Evolutionary conservation across 2,888 invertebrate genomes (phyloP).

Genomic region (Dryobota labecula): DNA sequence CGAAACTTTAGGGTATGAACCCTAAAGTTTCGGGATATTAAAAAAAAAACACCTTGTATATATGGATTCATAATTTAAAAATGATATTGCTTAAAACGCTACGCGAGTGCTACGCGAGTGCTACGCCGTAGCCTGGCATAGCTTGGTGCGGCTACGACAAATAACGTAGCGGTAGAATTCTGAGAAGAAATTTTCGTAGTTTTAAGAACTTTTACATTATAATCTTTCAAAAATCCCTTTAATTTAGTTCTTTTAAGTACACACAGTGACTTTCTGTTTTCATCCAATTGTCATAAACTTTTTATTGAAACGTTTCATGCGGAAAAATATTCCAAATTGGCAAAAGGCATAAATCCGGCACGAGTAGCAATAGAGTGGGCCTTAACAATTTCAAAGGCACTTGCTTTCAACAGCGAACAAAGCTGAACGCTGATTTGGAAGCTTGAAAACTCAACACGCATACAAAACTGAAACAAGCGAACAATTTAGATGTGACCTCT

Average conservation of each 20-base stretch:
- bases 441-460: slow-evolving; percentile 10
- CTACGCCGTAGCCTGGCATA: slow-evolving; percentile 42
- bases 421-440: slow-evolving; percentile 16
- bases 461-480: slow-evolving; percentile 11
- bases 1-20: no score
- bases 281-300: not conserved
- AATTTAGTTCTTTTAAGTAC: no score
- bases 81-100: not conserved
- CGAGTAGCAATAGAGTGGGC: not conserved
- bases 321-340: not conserved
- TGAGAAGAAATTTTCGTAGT: not conserved
- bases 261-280: not conserved
- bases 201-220: not conserved
- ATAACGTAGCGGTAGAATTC: not conserved
- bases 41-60: no score
- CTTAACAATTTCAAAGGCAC: slow-evolving; percentile 21
- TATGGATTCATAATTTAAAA: not conserved
- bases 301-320: not conserved
- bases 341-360: not conserved
- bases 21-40: no score
- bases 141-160: slow-evolving; percentile 6
- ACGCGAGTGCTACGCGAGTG: slow-evolving; percentile 5
- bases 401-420: slow-evolving; percentile 23
- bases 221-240: not conserved
- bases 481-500: slow-evolving; percentile 5